A percentile compares a stretch with the other conserved stretches of the same genome.
These are phyloP conservation scores for Drosophila nr. medialis DNA, from an alignment of 2,888 invertebrate genomes.

Conservation along the genomic window DNA sequence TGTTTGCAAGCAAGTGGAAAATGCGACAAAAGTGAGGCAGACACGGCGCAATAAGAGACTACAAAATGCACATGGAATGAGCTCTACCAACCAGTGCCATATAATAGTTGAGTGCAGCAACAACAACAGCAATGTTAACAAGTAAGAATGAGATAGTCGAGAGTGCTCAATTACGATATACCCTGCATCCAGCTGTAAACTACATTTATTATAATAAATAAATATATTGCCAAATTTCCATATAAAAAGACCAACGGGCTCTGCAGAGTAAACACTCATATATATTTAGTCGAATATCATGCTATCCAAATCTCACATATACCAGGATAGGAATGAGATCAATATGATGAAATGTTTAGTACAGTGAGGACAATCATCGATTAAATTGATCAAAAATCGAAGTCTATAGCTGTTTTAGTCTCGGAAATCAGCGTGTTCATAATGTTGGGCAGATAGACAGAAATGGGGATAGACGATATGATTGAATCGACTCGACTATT, in stretches of 20 bases:
- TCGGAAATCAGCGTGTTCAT: too few relatives aligned
- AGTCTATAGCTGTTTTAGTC: background rate
- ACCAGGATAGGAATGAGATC: background rate
- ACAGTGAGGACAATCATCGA: too few relatives aligned
- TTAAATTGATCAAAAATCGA: background rate
- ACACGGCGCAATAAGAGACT: conserved; percentile 34
- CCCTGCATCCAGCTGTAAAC: background rate
- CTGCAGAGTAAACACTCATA: too few relatives aligned
- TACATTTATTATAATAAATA: background rate
- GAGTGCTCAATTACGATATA: background rate
- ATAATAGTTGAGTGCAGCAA: conserved; percentile 39
- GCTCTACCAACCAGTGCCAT: conserved; percentile 46
- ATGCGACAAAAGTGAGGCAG: conserved; percentile 59
- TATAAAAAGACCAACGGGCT: background rate
- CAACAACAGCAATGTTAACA: conserved; percentile 22
- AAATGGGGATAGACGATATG: too few relatives aligned
- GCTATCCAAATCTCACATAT: background rate
- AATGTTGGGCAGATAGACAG: too few relatives aligned
- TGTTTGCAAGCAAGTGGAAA: conserved; percentile 65
- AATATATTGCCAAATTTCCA: background rate
- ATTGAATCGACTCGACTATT: too few relatives aligned
- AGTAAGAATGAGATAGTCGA: background rate
- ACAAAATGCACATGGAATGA: conserved; percentile 51
- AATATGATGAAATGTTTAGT: too few relatives aligned
- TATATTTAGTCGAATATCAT: background rate